Conservation (phyloP, 2,113 vertebrate species). For the Agapornis roseicollis region DNA sequence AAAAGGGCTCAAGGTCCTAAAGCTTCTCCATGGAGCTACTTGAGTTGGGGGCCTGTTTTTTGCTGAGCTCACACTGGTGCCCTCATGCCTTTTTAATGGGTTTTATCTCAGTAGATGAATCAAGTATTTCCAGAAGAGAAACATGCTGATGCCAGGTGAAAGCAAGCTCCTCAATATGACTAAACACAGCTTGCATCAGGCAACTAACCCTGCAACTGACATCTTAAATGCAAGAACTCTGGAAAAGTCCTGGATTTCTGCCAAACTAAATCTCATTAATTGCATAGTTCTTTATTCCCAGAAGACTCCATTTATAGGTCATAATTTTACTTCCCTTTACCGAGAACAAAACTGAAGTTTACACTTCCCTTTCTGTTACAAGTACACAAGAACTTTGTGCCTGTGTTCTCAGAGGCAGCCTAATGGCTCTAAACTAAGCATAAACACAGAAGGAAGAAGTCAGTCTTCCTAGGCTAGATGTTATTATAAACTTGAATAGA, state of each 20-base stretch:
- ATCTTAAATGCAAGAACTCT: neutral
- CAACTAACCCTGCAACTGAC: neutral
- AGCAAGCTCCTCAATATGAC: neutral
- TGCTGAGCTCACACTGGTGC: neutral
- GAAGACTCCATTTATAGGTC: neutral
- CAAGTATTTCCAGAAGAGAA: neutral
- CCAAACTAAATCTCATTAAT: neutral
- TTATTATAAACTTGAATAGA: neutral
- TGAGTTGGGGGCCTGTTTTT: neutral
- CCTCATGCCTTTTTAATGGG: neutral
- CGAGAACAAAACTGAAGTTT: neutral
- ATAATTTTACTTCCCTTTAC: slow-evolving; percentile 19
- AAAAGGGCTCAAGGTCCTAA: neutral
- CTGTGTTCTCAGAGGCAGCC: neutral
- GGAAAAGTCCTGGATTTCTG: neutral
- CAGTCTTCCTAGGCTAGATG: neutral
- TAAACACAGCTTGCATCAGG: neutral
- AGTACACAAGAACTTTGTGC: neutral
- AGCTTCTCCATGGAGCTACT: neutral
- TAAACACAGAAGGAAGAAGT: neutral
- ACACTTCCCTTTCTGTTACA: slow-evolving; percentile 8
- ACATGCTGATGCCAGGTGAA: neutral
- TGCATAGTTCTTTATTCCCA: neutral
- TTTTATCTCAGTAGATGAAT: neutral
- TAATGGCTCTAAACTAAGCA: neutral